phyloP scores from a whole-genome alignment of 2,113 vertebrate genomes.

The Propithecus coquereli region DNA sequence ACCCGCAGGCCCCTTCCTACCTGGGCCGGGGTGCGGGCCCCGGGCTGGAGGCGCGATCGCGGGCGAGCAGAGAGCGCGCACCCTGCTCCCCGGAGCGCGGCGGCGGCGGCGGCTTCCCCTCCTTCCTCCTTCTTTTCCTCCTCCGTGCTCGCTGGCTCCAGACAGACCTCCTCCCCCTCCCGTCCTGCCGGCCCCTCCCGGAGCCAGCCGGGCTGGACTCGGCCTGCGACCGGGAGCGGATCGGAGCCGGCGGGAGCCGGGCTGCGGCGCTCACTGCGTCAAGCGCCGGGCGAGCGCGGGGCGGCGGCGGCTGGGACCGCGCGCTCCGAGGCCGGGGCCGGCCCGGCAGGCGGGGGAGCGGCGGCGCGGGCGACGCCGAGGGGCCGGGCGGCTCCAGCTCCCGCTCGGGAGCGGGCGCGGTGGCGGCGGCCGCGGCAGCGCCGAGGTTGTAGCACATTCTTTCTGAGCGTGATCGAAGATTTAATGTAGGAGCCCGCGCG shows the following conservation, averaged over 20 bases:
- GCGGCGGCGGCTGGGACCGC: slow-evolving; percentile 58
- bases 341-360: background rate
- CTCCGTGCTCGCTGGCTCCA: slow-evolving; percentile 48
- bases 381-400: slow-evolving; percentile 47
- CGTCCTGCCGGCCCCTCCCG: slow-evolving; percentile 46
- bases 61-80: slow-evolving; percentile 38
- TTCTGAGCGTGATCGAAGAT: slow-evolving; percentile 70
- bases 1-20: slow-evolving; percentile 55
- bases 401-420: slow-evolving; percentile 56
- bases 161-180: slow-evolving; percentile 67
- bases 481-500: slow-evolving; percentile 72
- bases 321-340: background rate
- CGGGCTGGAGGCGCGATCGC: background rate
- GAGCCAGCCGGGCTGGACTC: slow-evolving; percentile 47
- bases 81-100: slow-evolving; percentile 23
- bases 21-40: slow-evolving; percentile 42
- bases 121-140: slow-evolving; percentile 66
- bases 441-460: slow-evolving; percentile 81
- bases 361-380: background rate
- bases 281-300: slow-evolving; percentile 74
- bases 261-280: slow-evolving; percentile 91
- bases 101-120: slow-evolving; percentile 20
- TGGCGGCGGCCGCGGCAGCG: slow-evolving; percentile 65
- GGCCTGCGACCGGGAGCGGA: slow-evolving; percentile 49
- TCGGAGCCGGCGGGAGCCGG: slow-evolving; percentile 69